Evolutionary conservation across 2,797 vertebrate genomes (phyloP).

Genomic region (Pantherophis vulpinus): DNA sequence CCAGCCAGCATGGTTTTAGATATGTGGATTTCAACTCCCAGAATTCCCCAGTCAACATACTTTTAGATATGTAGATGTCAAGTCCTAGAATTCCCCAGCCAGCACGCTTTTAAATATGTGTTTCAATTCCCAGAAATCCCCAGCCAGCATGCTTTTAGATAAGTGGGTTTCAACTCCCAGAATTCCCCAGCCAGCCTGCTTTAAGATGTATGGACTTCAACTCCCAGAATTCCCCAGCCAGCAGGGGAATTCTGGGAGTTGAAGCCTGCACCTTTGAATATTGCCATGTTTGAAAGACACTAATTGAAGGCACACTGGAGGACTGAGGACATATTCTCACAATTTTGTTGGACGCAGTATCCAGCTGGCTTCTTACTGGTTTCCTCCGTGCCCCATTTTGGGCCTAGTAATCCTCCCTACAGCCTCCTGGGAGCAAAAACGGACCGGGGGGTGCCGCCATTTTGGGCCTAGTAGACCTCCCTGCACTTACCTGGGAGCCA

Average conservation of each 20-base stretch:
- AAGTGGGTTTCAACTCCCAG: fast-evolving
- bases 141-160: not conserved
- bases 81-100: no score
- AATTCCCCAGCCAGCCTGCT: not conserved
- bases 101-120: not conserved
- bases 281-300: not conserved
- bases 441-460: no score
- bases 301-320: not conserved
- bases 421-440: no score
- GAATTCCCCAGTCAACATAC: no score
- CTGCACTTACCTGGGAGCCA: no score
- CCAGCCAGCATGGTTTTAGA: not conserved
- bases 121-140: not conserved
- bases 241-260: not conserved
- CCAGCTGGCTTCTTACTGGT: not conserved
- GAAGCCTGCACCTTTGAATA: not conserved
- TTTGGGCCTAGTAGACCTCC: no score
- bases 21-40: not conserved
- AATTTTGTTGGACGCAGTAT: not conserved
- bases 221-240: not conserved
- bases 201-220: not conserved
- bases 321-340: not conserved
- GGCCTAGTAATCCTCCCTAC: no score
- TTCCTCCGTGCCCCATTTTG: no score
- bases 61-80: no score